These are phyloP conservation scores for Centruroides vittatus DNA, from an alignment of 1,140 invertebrate genomes.

Conservation along the genomic window DNA sequence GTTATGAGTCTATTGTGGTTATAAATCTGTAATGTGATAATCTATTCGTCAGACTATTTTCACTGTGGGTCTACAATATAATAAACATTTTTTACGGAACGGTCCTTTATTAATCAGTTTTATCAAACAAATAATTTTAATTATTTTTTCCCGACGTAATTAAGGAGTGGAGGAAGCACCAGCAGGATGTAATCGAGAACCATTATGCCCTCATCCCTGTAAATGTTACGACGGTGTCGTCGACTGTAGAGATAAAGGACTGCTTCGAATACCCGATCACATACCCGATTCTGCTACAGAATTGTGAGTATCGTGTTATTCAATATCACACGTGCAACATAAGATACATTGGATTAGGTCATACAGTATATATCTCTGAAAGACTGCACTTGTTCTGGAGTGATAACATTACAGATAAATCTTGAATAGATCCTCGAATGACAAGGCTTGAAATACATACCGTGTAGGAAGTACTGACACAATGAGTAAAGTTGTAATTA, in stretches of 20 bases:
- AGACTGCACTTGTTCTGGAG: background rate
- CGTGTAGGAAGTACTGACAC: background rate
- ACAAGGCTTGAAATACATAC: background rate
- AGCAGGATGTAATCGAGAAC: constrained; percentile 53
- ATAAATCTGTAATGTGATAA: no score
- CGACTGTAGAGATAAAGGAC: constrained; percentile 84
- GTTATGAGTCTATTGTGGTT: no score
- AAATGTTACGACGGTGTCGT: constrained; percentile 83
- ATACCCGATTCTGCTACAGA: constrained; percentile 85
- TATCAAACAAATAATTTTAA: background rate
- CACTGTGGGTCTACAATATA: background rate
- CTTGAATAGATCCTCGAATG: background rate
- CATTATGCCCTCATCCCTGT: constrained; percentile 76
- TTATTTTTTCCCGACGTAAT: constrained; percentile 5
- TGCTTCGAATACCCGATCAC: constrained; percentile 72
- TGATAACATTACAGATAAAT: background rate
- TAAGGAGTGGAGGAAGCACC: constrained; percentile 39
- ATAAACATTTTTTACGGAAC: background rate
- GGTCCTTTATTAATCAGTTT: background rate
- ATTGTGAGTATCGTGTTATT: constrained; percentile 54
- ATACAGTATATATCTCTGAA: background rate
- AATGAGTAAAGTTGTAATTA: background rate
- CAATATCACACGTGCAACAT: background rate
- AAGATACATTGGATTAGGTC: background rate
- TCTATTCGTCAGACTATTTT: no score